Conservation (phyloP, 2,113 vertebrate genomes). For the Pyrgilauda ruficollis region DNA sequence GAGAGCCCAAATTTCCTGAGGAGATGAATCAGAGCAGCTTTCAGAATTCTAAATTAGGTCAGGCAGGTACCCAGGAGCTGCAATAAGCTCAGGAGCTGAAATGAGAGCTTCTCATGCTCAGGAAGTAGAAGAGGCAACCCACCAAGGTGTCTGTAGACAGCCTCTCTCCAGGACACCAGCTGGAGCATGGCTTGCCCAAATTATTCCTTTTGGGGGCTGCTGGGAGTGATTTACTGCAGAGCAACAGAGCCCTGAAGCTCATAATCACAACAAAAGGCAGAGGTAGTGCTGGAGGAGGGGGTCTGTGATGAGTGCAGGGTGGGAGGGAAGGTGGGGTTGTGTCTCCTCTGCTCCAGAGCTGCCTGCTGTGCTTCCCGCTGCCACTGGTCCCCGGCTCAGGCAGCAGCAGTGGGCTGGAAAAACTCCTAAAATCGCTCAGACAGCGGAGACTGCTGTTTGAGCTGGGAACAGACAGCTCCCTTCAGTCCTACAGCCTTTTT, state of each 20-base stretch:
- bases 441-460: not conserved
- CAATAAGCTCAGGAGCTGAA: constrained; percentile 68
- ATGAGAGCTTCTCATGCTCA: constrained; percentile 62
- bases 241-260: constrained; percentile 21
- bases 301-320: not conserved
- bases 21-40: constrained; percentile 63
- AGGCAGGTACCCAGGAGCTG: constrained; percentile 65
- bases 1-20: constrained; percentile 56
- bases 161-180: constrained; percentile 62
- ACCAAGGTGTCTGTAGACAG: constrained; percentile 75
- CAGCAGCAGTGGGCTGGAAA: not conserved
- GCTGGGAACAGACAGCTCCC: not conserved
- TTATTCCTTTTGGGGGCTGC: constrained; percentile 54
- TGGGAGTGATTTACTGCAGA: constrained; percentile 56
- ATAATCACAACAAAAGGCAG: constrained; percentile 5
- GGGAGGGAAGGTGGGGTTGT: not conserved
- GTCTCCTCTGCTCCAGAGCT: not conserved
- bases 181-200: constrained; percentile 34
- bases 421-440: not conserved
- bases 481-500: not conserved
- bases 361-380: not conserved
- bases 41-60: constrained; percentile 35
- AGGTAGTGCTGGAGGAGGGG: not conserved
- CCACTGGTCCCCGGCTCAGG: not conserved
- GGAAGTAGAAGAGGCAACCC: constrained; percentile 69